These are phyloP conservation scores for Pocillopora meandrina DNA, from an alignment of 92 coral and sea anemone species.

Conservation along the genomic window DNA sequence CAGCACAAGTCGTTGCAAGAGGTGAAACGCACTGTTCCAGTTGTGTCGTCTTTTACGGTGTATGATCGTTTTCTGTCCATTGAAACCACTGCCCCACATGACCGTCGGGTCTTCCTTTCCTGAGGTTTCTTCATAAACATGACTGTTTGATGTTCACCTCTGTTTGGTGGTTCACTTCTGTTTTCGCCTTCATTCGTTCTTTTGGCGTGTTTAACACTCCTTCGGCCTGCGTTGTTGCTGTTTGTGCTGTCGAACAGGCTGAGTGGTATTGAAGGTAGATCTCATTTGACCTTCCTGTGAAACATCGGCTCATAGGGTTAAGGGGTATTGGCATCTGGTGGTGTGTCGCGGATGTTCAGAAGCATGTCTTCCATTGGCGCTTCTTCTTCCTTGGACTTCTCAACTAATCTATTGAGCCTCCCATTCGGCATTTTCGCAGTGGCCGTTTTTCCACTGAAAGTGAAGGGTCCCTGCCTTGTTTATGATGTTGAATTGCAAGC, in stretches of 20 bases:
- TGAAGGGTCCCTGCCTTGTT: constrained; percentile 74
- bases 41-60: constrained; percentile 44
- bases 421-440: constrained; percentile 69
- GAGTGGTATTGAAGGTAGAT: not conserved
- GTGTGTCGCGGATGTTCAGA: constrained; percentile 73
- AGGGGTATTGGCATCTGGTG: constrained; percentile 62
- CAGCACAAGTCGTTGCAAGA: constrained; percentile 46
- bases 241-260: constrained; percentile 56
- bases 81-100: constrained; percentile 62
- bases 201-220: constrained; percentile 67
- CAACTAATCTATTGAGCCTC: constrained; percentile 55
- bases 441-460: constrained; percentile 71
- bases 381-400: constrained; percentile 41
- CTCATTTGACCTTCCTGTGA: too few species aligned
- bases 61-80: constrained; percentile 13
- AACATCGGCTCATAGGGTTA: constrained; percentile 43
- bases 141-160: constrained; percentile 66
- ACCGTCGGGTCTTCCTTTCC: constrained; percentile 57
- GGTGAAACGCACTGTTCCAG: constrained; percentile 64
- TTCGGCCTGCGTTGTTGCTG: constrained; percentile 36
- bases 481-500: constrained; percentile 69
- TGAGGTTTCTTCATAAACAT: constrained; percentile 65
- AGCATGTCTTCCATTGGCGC: constrained; percentile 68
- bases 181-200: constrained; percentile 63
- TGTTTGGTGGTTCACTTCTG: constrained; percentile 73